Percentiles rank a stretch among this genome's conserved stretches.
phyloP scores from a whole-genome alignment of 2,888 invertebrate species.

The Esperia sulphurella region DNA sequence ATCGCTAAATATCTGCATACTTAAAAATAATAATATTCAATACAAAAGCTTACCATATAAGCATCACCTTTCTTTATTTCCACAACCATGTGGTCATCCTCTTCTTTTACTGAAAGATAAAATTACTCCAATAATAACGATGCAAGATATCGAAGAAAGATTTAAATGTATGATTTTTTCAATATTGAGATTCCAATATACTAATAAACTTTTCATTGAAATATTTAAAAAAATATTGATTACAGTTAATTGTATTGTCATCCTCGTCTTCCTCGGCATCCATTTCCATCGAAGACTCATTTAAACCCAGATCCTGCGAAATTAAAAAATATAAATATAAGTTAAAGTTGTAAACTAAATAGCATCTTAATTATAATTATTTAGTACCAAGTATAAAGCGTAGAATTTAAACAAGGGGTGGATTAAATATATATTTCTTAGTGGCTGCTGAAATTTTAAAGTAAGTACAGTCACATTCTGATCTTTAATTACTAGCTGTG shows the following conservation, averaged over 20 bases:
- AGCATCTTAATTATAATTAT: too few relatives aligned
- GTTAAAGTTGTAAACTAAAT: too few relatives aligned
- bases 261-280: constrained; percentile 57
- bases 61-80: constrained; percentile 64
- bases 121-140: too few relatives aligned
- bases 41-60: constrained; percentile 52
- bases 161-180: neutral
- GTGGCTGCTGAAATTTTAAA: too few relatives aligned
- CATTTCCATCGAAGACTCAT: constrained; percentile 59
- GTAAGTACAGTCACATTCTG: too few relatives aligned
- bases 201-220: constrained; percentile 14
- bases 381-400: too few relatives aligned
- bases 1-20: too few relatives aligned
- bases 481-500: too few relatives aligned
- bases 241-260: constrained; percentile 63
- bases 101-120: constrained; percentile 57
- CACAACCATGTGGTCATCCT: constrained; percentile 62
- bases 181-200: constrained; percentile 8
- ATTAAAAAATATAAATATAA: neutral
- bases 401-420: too few relatives aligned
- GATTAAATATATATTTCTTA: too few relatives aligned
- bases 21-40: too few relatives aligned
- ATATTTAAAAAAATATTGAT: constrained; percentile 16
- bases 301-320: constrained; percentile 34
- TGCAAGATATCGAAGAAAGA: too few relatives aligned